A percentile compares a stretch with the other conserved stretches of the same genome.
These are phyloP conservation scores for Globodera rostochiensis DNA, from an alignment of 1,140 invertebrate species.

Conservation along the genomic window DNA sequence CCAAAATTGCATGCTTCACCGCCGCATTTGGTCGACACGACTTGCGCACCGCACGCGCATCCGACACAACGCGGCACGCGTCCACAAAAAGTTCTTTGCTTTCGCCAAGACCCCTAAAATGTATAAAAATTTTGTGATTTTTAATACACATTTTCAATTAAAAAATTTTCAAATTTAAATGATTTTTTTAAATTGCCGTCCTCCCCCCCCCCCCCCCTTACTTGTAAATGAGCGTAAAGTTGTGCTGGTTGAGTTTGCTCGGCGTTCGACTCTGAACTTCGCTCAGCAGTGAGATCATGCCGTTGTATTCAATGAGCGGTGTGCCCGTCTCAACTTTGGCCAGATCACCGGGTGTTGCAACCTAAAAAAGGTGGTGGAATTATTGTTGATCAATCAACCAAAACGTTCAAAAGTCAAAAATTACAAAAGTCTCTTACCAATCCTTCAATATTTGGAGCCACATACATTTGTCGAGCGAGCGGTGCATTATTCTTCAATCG, in stretches of 20 bases:
- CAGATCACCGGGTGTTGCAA: slow-evolving; percentile 4
- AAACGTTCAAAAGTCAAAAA: background rate
- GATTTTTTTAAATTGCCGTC: background rate
- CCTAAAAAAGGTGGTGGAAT: background rate
- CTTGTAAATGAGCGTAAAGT: slow-evolving; percentile 26
- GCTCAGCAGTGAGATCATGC: slow-evolving; percentile 26
- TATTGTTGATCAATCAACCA: too few species aligned
- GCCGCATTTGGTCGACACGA: slow-evolving; percentile 46
- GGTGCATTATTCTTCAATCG: slow-evolving; percentile 13
- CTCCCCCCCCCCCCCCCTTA: background rate
- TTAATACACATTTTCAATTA: background rate
- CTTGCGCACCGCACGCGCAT: slow-evolving; percentile 31
- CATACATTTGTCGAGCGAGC: slow-evolving; percentile 41
- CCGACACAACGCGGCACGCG: slow-evolving; percentile 27
- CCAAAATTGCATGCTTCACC: slow-evolving; percentile 36
- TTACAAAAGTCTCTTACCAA: slow-evolving; percentile 32
- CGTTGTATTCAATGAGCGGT: slow-evolving; percentile 46
- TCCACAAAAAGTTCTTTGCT: slow-evolving; percentile 35
- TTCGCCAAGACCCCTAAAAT: slow-evolving; percentile 38
- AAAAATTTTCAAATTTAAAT: background rate
- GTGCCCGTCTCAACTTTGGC: slow-evolving; percentile 23
- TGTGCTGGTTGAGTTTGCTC: slow-evolving; percentile 27
- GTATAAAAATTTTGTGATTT: background rate
- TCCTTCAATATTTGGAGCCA: slow-evolving; percentile 44
- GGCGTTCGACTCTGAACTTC: slow-evolving; percentile 20